phyloP scores from a whole-genome alignment of 1,140 invertebrate species.

The Tetranychus urticae region DNA sequence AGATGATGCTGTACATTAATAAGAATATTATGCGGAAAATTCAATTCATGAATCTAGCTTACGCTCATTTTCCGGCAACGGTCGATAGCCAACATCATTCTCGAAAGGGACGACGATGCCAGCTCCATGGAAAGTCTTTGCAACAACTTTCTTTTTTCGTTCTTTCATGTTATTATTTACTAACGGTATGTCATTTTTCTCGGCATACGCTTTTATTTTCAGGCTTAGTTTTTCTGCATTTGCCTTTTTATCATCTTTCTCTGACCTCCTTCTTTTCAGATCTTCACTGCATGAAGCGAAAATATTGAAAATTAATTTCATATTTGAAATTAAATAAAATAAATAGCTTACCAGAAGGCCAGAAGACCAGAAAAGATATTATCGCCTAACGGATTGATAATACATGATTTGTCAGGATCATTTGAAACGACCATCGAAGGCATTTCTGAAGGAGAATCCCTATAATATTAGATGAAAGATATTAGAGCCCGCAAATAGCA shows the following conservation, averaged over 20 bases:
- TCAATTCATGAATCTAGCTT: background rate
- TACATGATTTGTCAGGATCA: slow-evolving; percentile 35
- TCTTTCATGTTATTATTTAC: slow-evolving; percentile 22
- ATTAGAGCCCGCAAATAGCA: background rate
- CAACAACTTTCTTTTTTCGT: slow-evolving; percentile 39
- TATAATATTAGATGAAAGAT: slow-evolving; percentile 3
- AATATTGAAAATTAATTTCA: too few species aligned
- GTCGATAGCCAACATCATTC: slow-evolving; percentile 50
- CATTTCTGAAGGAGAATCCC: slow-evolving; percentile 43
- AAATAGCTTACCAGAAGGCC: too few species aligned
- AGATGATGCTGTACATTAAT: too few species aligned
- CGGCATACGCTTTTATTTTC: background rate
- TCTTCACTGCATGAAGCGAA: too few species aligned
- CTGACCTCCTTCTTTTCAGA: slow-evolving; percentile 6
- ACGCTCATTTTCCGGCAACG: slow-evolving; percentile 38
- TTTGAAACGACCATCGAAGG: slow-evolving; percentile 54
- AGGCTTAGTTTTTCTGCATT: too few species aligned
- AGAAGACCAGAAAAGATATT: slow-evolving; percentile 52
- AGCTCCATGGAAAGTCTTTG: slow-evolving; percentile 53
- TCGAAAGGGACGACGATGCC: slow-evolving; percentile 72
- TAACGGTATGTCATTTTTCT: background rate
- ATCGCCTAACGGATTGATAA: slow-evolving; percentile 40
- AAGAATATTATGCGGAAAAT: slow-evolving; percentile 19
- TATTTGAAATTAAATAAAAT: too few species aligned
- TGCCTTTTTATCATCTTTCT: background rate